Evolutionary conservation across 2,797 vertebrate genomes (phyloP).

Genomic region (Ctenopoma kingsleyae): DNA sequence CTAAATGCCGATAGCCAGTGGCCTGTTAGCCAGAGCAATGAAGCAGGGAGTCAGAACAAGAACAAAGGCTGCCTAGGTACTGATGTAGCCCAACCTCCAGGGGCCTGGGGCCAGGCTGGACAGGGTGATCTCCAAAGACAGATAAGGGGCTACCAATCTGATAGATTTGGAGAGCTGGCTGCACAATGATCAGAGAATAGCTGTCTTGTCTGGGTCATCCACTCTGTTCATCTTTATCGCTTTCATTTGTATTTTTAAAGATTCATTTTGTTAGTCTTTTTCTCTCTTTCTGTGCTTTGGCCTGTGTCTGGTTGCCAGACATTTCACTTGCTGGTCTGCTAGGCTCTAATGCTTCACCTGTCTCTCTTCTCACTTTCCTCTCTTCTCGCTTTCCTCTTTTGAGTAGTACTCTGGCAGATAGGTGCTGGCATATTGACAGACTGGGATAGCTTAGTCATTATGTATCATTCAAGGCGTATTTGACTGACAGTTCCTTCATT

Average conservation of each 20-base stretch:
- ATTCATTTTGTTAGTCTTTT: conserved; percentile 35
- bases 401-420: conserved; percentile 85
- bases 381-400: conserved; percentile 58
- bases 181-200: conserved; percentile 57
- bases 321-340: conserved; percentile 43
- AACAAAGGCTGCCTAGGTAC: conserved; percentile 83
- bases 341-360: conserved; percentile 69
- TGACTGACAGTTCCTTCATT: conserved; percentile 84
- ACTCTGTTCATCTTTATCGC: conserved; percentile 76
- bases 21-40: conserved; percentile 71
- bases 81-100: conserved; percentile 84
- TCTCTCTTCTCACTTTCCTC: conserved; percentile 60
- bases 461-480: conserved; percentile 83
- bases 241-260: conserved; percentile 66
- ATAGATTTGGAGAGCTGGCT: conserved; percentile 87
- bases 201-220: conserved; percentile 37
- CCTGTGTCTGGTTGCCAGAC: conserved; percentile 27
- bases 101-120: conserved; percentile 84
- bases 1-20: conserved; percentile 49
- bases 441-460: conserved; percentile 84
- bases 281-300: conserved; percentile 75
- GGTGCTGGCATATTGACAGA: conserved; percentile 85
- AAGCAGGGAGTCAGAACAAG: conserved; percentile 86
- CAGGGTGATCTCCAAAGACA: conserved; percentile 88
- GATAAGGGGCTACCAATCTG: conserved; percentile 90